A percentile compares a stretch with the other conserved stretches of the same genome.
These are phyloP conservation scores for Phaonia tiefii DNA, from an alignment of 2,888 invertebrate genomes.

Conservation along the genomic window DNA sequence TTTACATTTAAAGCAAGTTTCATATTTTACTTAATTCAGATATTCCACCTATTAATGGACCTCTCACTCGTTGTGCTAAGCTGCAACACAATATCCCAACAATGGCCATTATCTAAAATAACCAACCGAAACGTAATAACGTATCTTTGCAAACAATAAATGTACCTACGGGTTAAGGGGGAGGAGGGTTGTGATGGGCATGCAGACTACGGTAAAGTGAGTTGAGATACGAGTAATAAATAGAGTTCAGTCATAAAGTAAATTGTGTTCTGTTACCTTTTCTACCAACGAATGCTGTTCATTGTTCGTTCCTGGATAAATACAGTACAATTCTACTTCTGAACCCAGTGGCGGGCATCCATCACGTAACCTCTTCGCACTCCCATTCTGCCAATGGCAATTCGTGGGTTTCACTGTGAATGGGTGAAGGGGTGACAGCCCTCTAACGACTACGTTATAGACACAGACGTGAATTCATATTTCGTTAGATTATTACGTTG, in stretches of 20 bases:
- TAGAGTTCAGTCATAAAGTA: conserved; percentile 45
- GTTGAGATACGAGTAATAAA: conserved; percentile 21
- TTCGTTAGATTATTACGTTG: conserved; percentile 26
- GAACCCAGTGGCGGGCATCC: conserved; percentile 31
- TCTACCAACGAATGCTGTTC: neutral
- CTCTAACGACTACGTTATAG: neutral
- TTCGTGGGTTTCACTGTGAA: neutral
- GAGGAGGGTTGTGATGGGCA: neutral
- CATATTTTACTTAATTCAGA: conserved; percentile 24
- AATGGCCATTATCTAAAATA: conserved; percentile 38
- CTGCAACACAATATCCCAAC: conserved; percentile 25
- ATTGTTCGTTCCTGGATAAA: conserved; percentile 25
- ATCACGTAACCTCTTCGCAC: conserved; percentile 21
- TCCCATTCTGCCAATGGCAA: neutral
- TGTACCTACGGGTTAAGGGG: neutral
- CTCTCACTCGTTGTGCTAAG: neutral
- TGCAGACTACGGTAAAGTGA: neutral
- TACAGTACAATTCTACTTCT: neutral
- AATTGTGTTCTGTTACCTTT: conserved; percentile 38
- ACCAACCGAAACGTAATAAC: conserved; percentile 36
- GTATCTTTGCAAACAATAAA: conserved; percentile 28
- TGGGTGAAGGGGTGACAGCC: neutral
- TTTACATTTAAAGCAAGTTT: conserved; percentile 16
- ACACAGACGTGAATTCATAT: conserved; percentile 29
- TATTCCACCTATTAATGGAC: conserved; percentile 21